Conservation (phyloP, 2,888 invertebrate species). For the Melinaea menophilus region DNA sequence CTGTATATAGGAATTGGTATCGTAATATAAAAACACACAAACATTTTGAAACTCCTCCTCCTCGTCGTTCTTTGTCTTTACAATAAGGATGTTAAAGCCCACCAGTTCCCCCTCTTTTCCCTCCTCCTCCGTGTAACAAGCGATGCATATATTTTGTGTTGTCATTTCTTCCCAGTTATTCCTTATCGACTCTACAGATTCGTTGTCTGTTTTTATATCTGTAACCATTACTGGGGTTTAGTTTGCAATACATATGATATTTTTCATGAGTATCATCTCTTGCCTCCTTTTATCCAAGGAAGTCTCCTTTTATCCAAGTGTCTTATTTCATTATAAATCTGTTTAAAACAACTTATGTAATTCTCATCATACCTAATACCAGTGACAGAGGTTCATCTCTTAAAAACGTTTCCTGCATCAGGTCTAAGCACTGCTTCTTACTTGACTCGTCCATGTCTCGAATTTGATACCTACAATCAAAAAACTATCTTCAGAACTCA, state of each 20-base stretch:
- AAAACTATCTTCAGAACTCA: slow-evolving; percentile 2
- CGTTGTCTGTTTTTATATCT: slow-evolving; percentile 51
- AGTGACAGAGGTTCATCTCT: slow-evolving; percentile 64
- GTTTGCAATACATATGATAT: neutral
- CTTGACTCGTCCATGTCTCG: slow-evolving; percentile 60
- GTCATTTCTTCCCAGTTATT: slow-evolving; percentile 50
- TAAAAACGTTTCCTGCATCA: slow-evolving; percentile 63
- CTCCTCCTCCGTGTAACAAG: slow-evolving; percentile 54
- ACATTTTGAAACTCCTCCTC: slow-evolving; percentile 54
- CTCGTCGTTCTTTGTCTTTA: slow-evolving; percentile 49
- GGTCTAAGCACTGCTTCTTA: slow-evolving; percentile 52
- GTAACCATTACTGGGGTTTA: slow-evolving; percentile 17
- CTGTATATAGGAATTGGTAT: no score
- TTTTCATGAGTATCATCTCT: neutral
- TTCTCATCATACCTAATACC: slow-evolving; percentile 47
- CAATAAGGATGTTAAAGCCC: slow-evolving; percentile 53
- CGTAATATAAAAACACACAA: neutral
- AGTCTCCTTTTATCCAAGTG: no score
- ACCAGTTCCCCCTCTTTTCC: slow-evolving; percentile 52
- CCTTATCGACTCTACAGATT: slow-evolving; percentile 50
- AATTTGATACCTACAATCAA: slow-evolving; percentile 59
- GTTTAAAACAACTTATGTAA: neutral
- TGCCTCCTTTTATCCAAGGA: no score
- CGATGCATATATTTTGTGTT: slow-evolving; percentile 48
- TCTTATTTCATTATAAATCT: no score